Percentiles rank a stretch among this genome's conserved stretches.
These are phyloP conservation scores for Zoanthus sansibaricus DNA, from an alignment of 92 coral and sea anemone species.

Conservation along the genomic window DNA sequence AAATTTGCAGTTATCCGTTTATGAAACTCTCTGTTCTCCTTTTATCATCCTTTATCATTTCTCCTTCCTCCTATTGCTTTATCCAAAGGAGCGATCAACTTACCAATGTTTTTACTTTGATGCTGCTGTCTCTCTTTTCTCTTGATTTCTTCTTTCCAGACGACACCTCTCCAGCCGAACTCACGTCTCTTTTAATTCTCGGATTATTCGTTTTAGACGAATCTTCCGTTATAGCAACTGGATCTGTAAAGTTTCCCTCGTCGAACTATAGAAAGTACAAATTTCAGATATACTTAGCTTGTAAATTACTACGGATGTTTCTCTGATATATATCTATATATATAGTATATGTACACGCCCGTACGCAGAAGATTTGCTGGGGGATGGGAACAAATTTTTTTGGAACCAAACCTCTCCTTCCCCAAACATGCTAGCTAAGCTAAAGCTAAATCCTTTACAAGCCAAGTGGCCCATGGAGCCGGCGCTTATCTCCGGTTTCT, in stretches of 20 bases:
- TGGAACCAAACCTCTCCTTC: too few relatives aligned
- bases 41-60: too few relatives aligned
- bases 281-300: background rate
- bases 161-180: background rate
- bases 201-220: slow-evolving; percentile 4
- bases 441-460: too few relatives aligned
- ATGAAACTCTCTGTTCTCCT: too few relatives aligned
- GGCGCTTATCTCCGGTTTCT: too few relatives aligned
- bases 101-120: slow-evolving; percentile 39
- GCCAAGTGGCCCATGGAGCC: too few relatives aligned
- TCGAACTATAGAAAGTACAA: background rate
- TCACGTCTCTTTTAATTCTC: slow-evolving; percentile 27
- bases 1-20: too few relatives aligned
- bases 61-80: background rate
- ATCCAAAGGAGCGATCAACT: background rate
- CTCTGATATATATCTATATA: background rate
- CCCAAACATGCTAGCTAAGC: too few relatives aligned
- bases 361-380: too few relatives aligned
- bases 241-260: slow-evolving; percentile 13
- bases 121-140: slow-evolving; percentile 41
- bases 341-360: too few relatives aligned
- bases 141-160: slow-evolving; percentile 11
- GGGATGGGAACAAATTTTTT: too few relatives aligned
- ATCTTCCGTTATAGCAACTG: background rate
- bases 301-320: background rate